These are phyloP conservation scores for Clarias pachynema DNA, from an alignment of 2,797 vertebrate species.

Conservation along the genomic window DNA sequence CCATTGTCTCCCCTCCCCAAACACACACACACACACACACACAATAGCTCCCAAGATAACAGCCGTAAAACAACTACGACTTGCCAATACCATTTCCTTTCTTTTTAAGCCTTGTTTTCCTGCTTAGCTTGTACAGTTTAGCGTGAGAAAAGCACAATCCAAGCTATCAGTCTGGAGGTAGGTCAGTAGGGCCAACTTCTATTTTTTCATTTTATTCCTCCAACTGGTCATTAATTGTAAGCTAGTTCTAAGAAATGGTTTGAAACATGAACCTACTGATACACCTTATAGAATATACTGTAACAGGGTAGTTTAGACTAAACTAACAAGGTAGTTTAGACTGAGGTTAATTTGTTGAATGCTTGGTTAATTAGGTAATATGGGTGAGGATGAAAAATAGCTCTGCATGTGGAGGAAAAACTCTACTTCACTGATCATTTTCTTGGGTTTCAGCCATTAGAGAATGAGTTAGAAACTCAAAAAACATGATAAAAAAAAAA, in stretches of 20 bases:
- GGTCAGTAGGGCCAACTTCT: not conserved
- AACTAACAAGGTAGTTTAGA: conserved; percentile 27
- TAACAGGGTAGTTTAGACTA: conserved; percentile 30
- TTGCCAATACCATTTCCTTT: conserved; percentile 28
- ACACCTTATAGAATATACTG: conserved; percentile 1
- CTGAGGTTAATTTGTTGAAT: conserved; percentile 28
- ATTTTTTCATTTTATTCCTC: conserved; percentile 3
- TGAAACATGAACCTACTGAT: conserved; percentile 6
- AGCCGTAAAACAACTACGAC: conserved; percentile 3
- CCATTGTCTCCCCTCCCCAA: not conserved
- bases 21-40: not conserved
- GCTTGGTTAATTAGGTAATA: conserved; percentile 35
- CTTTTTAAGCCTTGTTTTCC: conserved; percentile 24
- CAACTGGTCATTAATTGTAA: conserved; percentile 8
- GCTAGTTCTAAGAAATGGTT: not conserved
- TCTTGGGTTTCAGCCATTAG: conserved; percentile 20
- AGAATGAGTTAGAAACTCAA: not conserved
- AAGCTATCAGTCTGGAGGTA: not conserved
- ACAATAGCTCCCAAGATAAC: conserved; percentile 4
- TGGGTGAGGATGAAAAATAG: conserved; percentile 1
- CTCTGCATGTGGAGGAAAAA: conserved; percentile 2
- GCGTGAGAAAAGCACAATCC: conserved; percentile 26
- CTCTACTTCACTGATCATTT: conserved; percentile 15
- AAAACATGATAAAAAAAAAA: not conserved
- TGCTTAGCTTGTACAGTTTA: conserved; percentile 18